Evolutionary conservation across 1,140 invertebrate species (phyloP).

Genomic region (Papilio polytes): DNA sequence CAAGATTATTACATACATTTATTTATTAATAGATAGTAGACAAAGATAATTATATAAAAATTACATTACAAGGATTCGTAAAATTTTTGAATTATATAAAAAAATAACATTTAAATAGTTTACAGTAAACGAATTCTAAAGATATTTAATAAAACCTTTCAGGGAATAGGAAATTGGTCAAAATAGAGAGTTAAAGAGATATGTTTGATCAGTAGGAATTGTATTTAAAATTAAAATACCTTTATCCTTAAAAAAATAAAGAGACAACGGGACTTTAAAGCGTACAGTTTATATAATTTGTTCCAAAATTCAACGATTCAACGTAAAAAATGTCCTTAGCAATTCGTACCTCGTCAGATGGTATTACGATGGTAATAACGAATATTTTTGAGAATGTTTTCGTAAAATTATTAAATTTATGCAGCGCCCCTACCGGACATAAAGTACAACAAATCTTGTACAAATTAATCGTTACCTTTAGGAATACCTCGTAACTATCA

Average conservation of each 20-base stretch:
- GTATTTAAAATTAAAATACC: background rate
- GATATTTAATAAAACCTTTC: background rate
- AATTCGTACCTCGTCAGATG: no score
- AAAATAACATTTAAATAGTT: background rate
- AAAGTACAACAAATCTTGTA: no score
- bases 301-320: no score
- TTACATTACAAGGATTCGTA: background rate
- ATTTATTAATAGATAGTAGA: background rate
- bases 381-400: no score
- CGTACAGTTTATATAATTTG: background rate
- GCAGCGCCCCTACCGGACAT: no score
- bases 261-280: background rate
- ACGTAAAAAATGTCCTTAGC: no score
- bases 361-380: no score
- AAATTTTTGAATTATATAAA: background rate
- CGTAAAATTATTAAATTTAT: no score
- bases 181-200: conserved; percentile 7
- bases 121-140: background rate
- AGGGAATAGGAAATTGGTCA: conserved; percentile 6
- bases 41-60: background rate
- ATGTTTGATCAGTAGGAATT: conserved; percentile 16
- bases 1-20: conserved; percentile 2
- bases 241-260: background rate
- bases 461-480: no score
- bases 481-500: no score